Base-by-base conservation (phyloP, 2,113 vertebrate species). In the Ovibos moschatus region DNA sequence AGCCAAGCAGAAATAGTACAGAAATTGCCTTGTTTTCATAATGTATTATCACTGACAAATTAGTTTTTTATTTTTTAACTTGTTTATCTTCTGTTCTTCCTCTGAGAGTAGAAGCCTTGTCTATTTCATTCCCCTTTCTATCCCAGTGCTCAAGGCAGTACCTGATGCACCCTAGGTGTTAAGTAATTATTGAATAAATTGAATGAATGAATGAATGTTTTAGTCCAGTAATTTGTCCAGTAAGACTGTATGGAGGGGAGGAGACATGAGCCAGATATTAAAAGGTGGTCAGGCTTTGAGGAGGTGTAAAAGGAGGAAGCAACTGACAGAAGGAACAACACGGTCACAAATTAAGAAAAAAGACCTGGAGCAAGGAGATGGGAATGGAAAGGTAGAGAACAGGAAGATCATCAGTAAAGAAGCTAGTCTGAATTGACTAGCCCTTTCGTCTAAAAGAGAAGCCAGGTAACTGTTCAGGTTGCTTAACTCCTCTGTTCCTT, bases 11-110 rank as follows among this genome's bases (percentile, higher is more conserved):
- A 94, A 86, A 85, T 91, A 85, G n/a, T 88, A 86, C 10, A 95
- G 60, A 96, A 87, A 62, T 86, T 30, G 94, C 28, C 27, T 87
- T 93, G 25, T 94, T 85, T 97, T 85, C 60, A 36, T 62, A 85
- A 28, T 93, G 76, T 6, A 6, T 92, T 50, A 40, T 91, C 17
- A 50, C 47, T 64, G 64, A 88, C n/a, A 90, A 74, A 78, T 95
- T 92, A 90, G 85, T 64, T 87, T 97, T 95, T 30, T 2, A 6
- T 45, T 55, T 83, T 79, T 89, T 62, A 51, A 53, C 36, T 82
- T 86, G 11, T 53, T 84, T 83, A 60, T 55, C 47, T 88, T 86
- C 25, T 95, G 6, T 64, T 84, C 45, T 91, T 94, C n/a, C 27
- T 53, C 17, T 79, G 53, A 64, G 21, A 43, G 12, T 78, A 55